These are phyloP conservation scores for Spongilla lacustris DNA, from an alignment of 37 sponge, comb jelly and placozoan species.

Conservation along the genomic window DNA sequence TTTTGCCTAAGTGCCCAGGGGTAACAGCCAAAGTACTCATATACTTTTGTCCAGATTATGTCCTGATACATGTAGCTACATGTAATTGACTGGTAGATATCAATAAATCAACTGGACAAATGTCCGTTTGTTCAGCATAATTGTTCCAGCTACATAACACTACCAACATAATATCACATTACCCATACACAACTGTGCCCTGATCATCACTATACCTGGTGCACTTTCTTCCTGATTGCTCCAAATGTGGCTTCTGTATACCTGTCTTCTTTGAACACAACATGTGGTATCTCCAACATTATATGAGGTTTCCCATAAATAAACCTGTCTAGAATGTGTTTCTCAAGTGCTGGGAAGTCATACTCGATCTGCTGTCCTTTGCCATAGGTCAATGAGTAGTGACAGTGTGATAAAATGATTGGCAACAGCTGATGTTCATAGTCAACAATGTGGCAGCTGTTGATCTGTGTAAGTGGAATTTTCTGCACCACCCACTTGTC, in stretches of 20 bases:
- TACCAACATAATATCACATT: not conserved
- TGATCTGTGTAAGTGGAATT: slow-evolving; percentile 66
- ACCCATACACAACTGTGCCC: not conserved
- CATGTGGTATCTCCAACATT: slow-evolving; percentile 63
- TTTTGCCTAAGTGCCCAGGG: no score
- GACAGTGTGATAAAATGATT: slow-evolving; percentile 79
- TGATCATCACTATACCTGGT: not conserved
- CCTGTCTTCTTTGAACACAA: slow-evolving; percentile 57
- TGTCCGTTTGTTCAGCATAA: no score
- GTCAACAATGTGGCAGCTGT: slow-evolving; percentile 66
- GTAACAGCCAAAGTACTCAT: no score
- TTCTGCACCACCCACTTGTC: slow-evolving; percentile 19
- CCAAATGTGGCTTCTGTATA: slow-evolving; percentile 53
- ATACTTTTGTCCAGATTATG: no score
- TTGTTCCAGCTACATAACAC: no score
- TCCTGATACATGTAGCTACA: no score
- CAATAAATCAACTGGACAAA: no score
- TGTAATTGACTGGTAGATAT: no score
- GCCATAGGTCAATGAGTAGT: slow-evolving; percentile 75
- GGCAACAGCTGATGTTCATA: slow-evolving; percentile 73
- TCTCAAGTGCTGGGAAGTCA: slow-evolving; percentile 81
- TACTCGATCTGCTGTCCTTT: slow-evolving; percentile 71
- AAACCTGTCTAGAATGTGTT: slow-evolving; percentile 79
- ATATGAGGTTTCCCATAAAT: slow-evolving; percentile 75
- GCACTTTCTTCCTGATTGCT: slow-evolving; percentile 63